These are phyloP conservation scores for Erannis defoliaria DNA, from an alignment of 2,888 invertebrate species.

Conservation along the genomic window DNA sequence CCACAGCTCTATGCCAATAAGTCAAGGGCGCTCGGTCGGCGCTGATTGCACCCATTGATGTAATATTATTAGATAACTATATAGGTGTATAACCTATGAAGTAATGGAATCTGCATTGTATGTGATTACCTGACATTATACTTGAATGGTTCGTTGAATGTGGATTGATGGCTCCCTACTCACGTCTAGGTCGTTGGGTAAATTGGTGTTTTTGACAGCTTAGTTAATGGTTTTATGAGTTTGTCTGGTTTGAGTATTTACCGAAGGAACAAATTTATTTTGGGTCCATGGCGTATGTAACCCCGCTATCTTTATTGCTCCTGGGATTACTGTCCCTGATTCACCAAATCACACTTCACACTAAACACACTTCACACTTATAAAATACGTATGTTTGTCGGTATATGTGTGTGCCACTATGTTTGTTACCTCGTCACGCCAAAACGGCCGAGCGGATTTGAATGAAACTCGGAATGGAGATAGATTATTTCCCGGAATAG, in stretches of 20 bases:
- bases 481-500: too few species aligned
- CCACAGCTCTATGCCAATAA: background rate
- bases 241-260: background rate
- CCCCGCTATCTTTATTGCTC: too few species aligned
- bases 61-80: constrained; percentile 28
- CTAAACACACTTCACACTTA: too few species aligned
- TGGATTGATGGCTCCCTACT: constrained; percentile 21
- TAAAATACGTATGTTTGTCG: too few species aligned
- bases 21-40: constrained; percentile 29
- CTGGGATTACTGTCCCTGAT: too few species aligned
- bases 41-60: constrained; percentile 27
- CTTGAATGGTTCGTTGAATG: constrained; percentile 31
- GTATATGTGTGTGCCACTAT: too few species aligned
- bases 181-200: constrained; percentile 4
- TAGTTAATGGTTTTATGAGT: background rate
- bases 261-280: background rate
- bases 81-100: constrained; percentile 14
- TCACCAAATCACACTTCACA: too few species aligned
- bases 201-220: constrained; percentile 11
- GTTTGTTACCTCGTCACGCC: too few species aligned
- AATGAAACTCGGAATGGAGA: too few species aligned
- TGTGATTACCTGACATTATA: constrained; percentile 25
- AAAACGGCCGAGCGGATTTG: too few species aligned
- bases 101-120: constrained; percentile 27
- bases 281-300: too few species aligned